Percentiles rank a stretch among this genome's conserved stretches.
These are phyloP conservation scores for Brachionichthys hirsutus DNA, from an alignment of 2,113 vertebrate genomes.

Conservation along the genomic window DNA sequence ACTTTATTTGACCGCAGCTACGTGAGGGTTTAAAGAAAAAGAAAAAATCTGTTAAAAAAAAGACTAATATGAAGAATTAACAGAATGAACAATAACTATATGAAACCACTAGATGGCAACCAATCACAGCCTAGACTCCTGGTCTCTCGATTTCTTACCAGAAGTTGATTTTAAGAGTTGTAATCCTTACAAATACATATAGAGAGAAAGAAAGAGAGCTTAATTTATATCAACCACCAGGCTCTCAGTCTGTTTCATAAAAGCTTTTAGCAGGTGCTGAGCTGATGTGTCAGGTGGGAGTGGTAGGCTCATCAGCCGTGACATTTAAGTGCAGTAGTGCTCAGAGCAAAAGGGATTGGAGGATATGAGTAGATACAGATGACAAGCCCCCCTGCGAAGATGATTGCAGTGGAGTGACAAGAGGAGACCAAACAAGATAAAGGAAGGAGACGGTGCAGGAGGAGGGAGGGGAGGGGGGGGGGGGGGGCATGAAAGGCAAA, in stretches of 20 bases:
- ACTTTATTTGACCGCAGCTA: no score
- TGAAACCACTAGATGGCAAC: conserved; percentile 72
- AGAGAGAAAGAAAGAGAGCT: conserved; percentile 24
- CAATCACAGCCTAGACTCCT: conserved; percentile 35
- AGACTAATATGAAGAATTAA: neutral
- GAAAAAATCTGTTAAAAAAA: no score
- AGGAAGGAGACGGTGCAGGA: conserved; percentile 62
- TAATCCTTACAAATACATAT: conserved; percentile 20
- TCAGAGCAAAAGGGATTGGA: conserved; percentile 91
- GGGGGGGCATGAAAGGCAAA: conserved; percentile 68
- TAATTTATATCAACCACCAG: conserved; percentile 69
- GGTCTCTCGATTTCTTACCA: conserved; percentile 14
- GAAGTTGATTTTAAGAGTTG: conserved; percentile 48
- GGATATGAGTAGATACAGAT: conserved; percentile 86
- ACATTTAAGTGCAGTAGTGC: conserved; percentile 98
- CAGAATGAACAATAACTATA: neutral
- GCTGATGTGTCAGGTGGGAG: conserved; percentile 77
- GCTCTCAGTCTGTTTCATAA: conserved; percentile 67
- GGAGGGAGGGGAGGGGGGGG: conserved; percentile 56
- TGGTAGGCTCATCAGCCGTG: conserved; percentile 87
- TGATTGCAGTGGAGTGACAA: conserved; percentile 90
- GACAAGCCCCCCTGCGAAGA: conserved; percentile 88
- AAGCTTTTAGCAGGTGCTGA: conserved; percentile 75
- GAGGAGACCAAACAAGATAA: conserved; percentile 71
- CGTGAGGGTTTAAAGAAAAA: no score